Percentiles rank a stretch among this genome's conserved stretches.
phyloP scores from a whole-genome alignment of 2,113 vertebrate genomes.

The Leucoraja erinaceus region DNA sequence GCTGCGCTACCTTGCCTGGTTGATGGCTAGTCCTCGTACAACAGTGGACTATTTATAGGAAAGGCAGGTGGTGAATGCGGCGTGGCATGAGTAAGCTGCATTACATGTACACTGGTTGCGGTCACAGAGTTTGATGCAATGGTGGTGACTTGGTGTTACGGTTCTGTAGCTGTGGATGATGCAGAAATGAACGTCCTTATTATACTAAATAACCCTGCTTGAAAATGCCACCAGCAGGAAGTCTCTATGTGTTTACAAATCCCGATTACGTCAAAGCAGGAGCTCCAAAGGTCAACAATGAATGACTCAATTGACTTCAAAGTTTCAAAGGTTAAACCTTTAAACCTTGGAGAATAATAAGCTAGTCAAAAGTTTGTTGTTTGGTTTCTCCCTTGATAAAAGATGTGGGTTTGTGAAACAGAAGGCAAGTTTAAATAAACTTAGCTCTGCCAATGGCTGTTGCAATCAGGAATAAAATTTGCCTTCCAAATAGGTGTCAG shows the following conservation, averaged over 20 bases:
- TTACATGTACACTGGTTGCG: background rate
- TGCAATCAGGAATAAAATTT: background rate
- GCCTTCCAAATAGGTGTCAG: background rate
- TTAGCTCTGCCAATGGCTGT: background rate
- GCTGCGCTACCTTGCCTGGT: too few species aligned
- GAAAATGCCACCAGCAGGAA: background rate
- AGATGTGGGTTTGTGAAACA: background rate
- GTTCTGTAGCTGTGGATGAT: background rate
- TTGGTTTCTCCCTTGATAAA: background rate
- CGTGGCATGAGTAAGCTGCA: background rate
- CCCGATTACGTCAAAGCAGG: constrained; percentile 2
- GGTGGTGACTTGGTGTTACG: background rate
- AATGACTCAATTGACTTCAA: background rate
- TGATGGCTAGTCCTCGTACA: background rate
- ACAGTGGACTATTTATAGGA: background rate
- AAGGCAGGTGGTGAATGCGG: background rate
- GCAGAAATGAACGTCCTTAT: background rate
- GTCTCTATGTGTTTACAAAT: background rate
- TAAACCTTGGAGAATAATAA: background rate
- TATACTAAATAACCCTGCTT: background rate
- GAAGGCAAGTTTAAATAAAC: background rate
- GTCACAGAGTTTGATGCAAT: background rate
- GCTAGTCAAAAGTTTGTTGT: too few species aligned
- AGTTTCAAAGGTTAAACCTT: background rate
- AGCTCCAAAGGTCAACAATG: background rate